A percentile compares a stretch with the other conserved stretches of the same genome.
Evolutionary conservation across 2,113 vertebrate species (phyloP).

Genomic region (Rousettus leschenaultii): DNA sequence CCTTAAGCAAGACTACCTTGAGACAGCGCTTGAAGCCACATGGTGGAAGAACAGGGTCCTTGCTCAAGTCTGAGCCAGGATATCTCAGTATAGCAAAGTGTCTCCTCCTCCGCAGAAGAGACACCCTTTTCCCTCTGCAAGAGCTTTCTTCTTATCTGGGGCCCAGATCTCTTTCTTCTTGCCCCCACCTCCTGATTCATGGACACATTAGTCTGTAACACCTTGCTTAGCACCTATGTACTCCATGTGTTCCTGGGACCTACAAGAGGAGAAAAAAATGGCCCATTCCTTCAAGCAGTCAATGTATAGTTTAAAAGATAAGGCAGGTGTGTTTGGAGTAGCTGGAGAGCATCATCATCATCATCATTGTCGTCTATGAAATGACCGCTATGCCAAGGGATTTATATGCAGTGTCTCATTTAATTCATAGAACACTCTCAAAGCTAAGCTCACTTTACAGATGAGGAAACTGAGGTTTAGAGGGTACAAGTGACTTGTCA

Average conservation of each 20-base stretch:
- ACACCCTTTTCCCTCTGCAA: not conserved
- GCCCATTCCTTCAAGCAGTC: not conserved
- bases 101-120: not conserved
- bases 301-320: not conserved
- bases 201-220: not conserved
- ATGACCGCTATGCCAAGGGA: too few relatives aligned
- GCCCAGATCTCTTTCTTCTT: not conserved
- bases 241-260: not conserved
- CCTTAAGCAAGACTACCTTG: not conserved
- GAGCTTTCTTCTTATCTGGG: not conserved
- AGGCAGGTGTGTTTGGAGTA: not conserved
- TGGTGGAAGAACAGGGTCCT: not conserved
- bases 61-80: not conserved
- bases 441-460: not conserved
- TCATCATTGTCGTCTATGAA: not conserved
- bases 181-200: not conserved
- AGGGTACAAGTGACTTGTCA: not conserved
- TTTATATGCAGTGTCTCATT: not conserved
- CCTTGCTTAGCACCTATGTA: not conserved
- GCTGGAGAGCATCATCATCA: not conserved
- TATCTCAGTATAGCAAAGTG: not conserved
- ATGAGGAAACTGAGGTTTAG: not conserved
- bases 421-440: not conserved
- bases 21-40: not conserved
- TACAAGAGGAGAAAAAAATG: not conserved